Percentiles rank a stretch among this genome's conserved stretches.
Evolutionary conservation across 2,888 invertebrate genomes (phyloP).

Genomic region (Colostygia pectinataria): DNA sequence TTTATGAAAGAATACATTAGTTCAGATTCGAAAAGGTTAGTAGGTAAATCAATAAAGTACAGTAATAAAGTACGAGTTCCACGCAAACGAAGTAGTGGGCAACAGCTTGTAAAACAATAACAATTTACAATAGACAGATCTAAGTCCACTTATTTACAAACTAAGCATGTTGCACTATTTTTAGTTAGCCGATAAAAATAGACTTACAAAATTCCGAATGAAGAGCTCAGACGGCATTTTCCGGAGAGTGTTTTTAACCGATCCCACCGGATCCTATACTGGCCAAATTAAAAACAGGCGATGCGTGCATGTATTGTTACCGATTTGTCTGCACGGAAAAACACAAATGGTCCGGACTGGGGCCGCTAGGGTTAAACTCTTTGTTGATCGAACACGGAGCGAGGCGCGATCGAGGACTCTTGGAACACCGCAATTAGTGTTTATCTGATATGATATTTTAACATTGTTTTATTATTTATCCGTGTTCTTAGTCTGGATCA

Average conservation of each 20-base stretch:
- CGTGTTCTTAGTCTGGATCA: no score
- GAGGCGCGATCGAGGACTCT: constrained; percentile 10
- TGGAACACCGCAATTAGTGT: constrained; percentile 7
- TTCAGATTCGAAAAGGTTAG: no score
- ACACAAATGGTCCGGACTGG: constrained; percentile 73
- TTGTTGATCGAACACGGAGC: constrained; percentile 67
- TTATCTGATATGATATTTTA: constrained; percentile 5
- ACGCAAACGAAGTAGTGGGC: no score
- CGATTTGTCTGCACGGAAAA: constrained; percentile 77
- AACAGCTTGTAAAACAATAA: no score
- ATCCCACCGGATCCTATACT: constrained; percentile 59
- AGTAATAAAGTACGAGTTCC: no score
- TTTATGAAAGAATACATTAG: no score
- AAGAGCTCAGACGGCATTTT: constrained; percentile 55
- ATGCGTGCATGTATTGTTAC: constrained; percentile 77
- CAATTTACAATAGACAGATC: no score
- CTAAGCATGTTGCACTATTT: background rate
- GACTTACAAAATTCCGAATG: constrained; percentile 40
- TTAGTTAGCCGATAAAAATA: constrained; percentile 52
- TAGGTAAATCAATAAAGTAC: no score
- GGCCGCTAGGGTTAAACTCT: constrained; percentile 57
- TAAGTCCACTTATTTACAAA: no score
- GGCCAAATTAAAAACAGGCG: constrained; percentile 80
- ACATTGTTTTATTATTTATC: constrained; percentile 6
- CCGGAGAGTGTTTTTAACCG: constrained; percentile 74